phyloP scores from a whole-genome alignment of 2,113 vertebrate genomes.

The Cyprinus carpio region DNA sequence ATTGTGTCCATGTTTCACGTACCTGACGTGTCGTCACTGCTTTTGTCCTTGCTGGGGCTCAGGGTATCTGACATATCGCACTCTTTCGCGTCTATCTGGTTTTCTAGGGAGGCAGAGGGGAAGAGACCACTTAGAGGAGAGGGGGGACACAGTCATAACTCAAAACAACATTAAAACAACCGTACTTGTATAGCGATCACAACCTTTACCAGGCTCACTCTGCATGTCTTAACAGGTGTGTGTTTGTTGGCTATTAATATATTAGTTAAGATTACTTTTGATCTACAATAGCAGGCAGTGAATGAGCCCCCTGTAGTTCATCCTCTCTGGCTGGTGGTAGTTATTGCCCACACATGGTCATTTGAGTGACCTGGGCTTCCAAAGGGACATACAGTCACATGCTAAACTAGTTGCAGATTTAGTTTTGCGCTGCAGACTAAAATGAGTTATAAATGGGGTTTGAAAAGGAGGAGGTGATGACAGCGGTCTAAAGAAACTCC shows the following conservation, averaged over 20 bases:
- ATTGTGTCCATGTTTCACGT: background rate
- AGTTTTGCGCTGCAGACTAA: slow-evolving; percentile 53
- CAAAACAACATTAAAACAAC: background rate
- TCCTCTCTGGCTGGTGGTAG: slow-evolving; percentile 23
- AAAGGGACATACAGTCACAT: slow-evolving; percentile 60
- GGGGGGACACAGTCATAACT: slow-evolving; percentile 18
- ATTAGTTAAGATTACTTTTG: background rate
- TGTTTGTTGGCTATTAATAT: background rate
- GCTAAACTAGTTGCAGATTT: slow-evolving; percentile 69
- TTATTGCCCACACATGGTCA: slow-evolving; percentile 69
- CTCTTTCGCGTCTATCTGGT: slow-evolving; percentile 89
- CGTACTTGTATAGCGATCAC: background rate
- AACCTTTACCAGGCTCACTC: too few species aligned
- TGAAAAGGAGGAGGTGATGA: background rate
- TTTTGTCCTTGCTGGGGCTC: slow-evolving; percentile 96
- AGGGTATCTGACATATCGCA: slow-evolving; percentile 97
- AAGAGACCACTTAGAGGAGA: slow-evolving; percentile 57
- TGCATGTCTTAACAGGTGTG: background rate
- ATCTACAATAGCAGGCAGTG: background rate
- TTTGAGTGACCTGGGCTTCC: slow-evolving; percentile 60
- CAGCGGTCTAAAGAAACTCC: background rate
- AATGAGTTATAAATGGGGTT: background rate
- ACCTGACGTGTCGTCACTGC: slow-evolving; percentile 98
- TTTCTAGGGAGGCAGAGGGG: slow-evolving; percentile 76
- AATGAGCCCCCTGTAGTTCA: slow-evolving; percentile 9